Conservation (phyloP, 2,888 invertebrate genomes). For the Diadegma fenestrale region DNA sequence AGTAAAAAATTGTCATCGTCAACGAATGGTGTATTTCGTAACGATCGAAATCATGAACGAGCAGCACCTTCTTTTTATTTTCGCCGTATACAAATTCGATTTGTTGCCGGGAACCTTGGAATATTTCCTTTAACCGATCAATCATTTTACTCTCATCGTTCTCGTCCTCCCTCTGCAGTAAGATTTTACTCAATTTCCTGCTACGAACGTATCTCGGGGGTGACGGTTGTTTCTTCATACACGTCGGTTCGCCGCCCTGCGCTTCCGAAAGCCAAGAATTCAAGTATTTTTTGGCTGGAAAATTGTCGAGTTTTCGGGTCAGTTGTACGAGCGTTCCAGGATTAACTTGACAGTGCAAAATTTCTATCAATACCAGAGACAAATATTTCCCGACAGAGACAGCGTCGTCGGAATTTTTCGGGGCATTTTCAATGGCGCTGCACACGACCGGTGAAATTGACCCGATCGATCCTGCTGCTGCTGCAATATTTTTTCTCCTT, state of each 20-base stretch:
- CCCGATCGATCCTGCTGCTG: too few relatives aligned
- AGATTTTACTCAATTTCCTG: conserved; percentile 84
- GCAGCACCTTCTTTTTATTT: conserved; percentile 62
- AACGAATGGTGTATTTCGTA: conserved; percentile 66
- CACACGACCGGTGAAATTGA: conserved; percentile 77
- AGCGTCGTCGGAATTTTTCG: conserved; percentile 76
- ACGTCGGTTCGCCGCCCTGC: conserved; percentile 80
- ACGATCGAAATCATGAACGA: conserved; percentile 56
- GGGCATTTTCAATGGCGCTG: conserved; percentile 84
- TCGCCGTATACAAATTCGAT: conserved; percentile 70
- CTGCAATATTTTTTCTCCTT: conserved; percentile 66
- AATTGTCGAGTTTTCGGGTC: conserved; percentile 84
- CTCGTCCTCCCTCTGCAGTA: conserved; percentile 81
- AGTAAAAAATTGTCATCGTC: conserved; percentile 79
- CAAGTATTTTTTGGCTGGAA: conserved; percentile 86
- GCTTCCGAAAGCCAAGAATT: conserved; percentile 85
- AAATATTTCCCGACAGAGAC: conserved; percentile 71
- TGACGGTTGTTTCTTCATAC: conserved; percentile 82
- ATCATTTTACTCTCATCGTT: not conserved
- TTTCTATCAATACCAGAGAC: conserved; percentile 85
- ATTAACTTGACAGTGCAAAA: conserved; percentile 87
- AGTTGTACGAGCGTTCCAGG: conserved; percentile 86
- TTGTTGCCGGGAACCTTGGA: conserved; percentile 72
- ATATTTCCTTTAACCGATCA: conserved; percentile 80
- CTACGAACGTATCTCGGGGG: conserved; percentile 79